phyloP scores from a whole-genome alignment of 2,888 invertebrate species.

The Callyntrura sp. region DNA sequence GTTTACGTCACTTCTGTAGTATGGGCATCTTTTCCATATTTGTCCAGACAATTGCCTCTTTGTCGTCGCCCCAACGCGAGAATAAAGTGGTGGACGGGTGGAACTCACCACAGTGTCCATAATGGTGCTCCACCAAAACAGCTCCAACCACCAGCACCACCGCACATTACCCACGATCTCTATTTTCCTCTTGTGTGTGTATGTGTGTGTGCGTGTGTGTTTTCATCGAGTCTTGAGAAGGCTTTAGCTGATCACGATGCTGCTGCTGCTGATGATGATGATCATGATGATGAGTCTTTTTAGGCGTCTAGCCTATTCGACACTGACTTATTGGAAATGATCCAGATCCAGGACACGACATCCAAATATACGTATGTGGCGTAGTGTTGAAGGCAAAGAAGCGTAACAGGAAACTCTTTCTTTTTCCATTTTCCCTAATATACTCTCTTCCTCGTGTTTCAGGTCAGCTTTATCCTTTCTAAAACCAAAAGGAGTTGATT shows the following conservation, averaged over 20 bases:
- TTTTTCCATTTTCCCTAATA: conserved; percentile 65
- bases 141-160: too few relatives aligned
- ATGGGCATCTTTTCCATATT: too few relatives aligned
- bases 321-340: conserved; percentile 41
- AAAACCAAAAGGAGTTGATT: conserved; percentile 23
- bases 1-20: too few relatives aligned
- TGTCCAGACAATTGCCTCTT: too few relatives aligned
- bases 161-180: too few relatives aligned
- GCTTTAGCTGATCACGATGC: too few relatives aligned
- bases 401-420: conserved; percentile 72
- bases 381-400: conserved; percentile 61
- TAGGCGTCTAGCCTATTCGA: neutral
- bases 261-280: neutral
- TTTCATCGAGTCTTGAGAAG: neutral
- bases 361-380: neutral
- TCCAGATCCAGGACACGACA: conserved; percentile 42
- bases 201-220: too few relatives aligned
- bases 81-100: too few relatives aligned
- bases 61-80: too few relatives aligned
- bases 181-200: too few relatives aligned
- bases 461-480: neutral
- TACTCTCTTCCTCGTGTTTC: conserved; percentile 59
- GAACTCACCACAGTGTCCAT: too few relatives aligned
- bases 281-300: conserved; percentile 14
- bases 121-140: too few relatives aligned